phyloP scores from a whole-genome alignment of 2,797 vertebrate species.

The Sebastiscus albofasciatus region DNA sequence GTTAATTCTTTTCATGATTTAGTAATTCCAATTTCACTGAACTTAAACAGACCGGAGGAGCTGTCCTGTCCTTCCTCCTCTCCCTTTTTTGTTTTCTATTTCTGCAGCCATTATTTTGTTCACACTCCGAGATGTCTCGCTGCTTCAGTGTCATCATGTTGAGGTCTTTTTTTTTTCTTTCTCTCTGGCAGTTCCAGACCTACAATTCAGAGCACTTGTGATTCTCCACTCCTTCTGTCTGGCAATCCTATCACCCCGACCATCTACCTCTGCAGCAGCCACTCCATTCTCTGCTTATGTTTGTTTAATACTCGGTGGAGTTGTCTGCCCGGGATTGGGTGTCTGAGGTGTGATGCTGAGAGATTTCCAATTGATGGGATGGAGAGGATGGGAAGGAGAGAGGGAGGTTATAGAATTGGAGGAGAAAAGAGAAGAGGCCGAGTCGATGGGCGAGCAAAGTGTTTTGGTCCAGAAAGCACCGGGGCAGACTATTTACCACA shows the following conservation, averaged over 20 bases:
- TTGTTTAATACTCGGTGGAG: constrained; percentile 86
- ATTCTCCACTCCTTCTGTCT: constrained; percentile 71
- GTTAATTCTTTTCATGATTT: constrained; percentile 70
- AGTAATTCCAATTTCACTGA: constrained; percentile 54
- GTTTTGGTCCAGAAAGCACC: constrained; percentile 68
- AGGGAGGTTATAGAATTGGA: constrained; percentile 58
- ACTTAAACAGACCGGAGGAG: constrained; percentile 28
- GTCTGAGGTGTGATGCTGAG: constrained; percentile 70
- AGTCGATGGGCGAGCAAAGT: constrained; percentile 66
- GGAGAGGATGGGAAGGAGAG: constrained; percentile 48
- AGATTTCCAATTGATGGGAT: constrained; percentile 79
- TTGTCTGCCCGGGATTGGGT: constrained; percentile 73
- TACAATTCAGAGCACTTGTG: constrained; percentile 69
- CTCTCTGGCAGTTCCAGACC: constrained; percentile 43
- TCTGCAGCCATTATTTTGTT: constrained; percentile 38
- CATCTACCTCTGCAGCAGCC: constrained; percentile 76
- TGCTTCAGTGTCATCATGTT: constrained; percentile 55
- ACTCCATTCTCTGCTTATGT: constrained; percentile 84
- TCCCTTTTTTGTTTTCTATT: constrained; percentile 45
- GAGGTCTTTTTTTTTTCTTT: background rate
- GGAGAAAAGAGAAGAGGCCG: constrained; percentile 56
- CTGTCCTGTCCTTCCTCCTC: constrained; percentile 34
- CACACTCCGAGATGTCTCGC: constrained; percentile 33
- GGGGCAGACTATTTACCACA: constrained; percentile 61
- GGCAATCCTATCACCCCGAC: constrained; percentile 71